These are phyloP conservation scores for Oreotrochilus melanogaster DNA, from an alignment of 2,113 vertebrate species.

Conservation along the genomic window DNA sequence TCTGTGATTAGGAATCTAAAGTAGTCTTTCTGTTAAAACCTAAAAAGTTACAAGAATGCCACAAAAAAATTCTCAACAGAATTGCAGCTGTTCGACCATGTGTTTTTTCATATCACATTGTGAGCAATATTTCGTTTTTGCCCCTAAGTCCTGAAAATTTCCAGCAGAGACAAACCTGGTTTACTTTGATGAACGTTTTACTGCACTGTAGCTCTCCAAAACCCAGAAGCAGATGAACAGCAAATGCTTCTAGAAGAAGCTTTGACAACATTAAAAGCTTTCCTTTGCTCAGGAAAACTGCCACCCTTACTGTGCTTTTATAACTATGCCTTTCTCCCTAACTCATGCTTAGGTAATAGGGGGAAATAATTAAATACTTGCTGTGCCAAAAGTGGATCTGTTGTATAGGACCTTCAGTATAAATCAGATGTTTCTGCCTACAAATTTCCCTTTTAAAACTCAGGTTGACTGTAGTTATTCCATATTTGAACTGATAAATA, in stretches of 20 bases:
- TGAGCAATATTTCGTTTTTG: background rate
- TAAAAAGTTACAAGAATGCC: background rate
- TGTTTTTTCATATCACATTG: background rate
- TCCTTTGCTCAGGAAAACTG: background rate
- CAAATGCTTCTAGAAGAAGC: background rate
- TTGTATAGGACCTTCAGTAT: background rate
- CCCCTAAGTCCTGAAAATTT: background rate
- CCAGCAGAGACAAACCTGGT: background rate
- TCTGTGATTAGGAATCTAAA: background rate
- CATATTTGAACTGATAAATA: background rate
- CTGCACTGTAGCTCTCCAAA: background rate
- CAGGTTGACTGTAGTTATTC: background rate
- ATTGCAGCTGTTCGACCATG: rapidly evolving
- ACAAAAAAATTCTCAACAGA: background rate
- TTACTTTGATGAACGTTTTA: background rate
- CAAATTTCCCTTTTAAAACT: background rate
- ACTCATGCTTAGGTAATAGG: background rate
- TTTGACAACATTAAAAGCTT: background rate
- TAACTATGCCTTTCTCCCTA: background rate
- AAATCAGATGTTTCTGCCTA: background rate
- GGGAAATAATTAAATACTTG: background rate
- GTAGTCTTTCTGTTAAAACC: background rate
- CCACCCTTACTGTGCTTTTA: background rate
- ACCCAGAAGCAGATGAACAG: background rate
- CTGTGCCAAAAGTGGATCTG: background rate